phyloP scores from a whole-genome alignment of 2,113 vertebrate genomes.

The Scomber scombrus region DNA sequence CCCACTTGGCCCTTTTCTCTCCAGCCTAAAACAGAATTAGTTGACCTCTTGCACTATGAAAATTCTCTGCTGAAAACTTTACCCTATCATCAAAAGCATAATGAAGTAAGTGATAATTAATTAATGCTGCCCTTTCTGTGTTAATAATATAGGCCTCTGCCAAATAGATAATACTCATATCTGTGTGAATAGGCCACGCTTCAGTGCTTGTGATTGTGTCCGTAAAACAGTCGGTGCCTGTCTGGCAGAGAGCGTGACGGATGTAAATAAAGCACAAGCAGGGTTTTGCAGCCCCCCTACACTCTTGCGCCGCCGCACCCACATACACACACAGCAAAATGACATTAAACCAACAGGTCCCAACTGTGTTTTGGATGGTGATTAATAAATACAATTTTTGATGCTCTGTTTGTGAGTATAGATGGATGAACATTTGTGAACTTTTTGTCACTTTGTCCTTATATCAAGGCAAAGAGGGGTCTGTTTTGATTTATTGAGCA shows the following conservation, averaged over 20 bases:
- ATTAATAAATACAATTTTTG: too few species aligned
- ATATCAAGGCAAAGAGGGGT: too few species aligned
- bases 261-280: conserved; percentile 34
- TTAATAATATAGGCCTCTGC: conserved; percentile 15
- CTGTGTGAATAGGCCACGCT: conserved; percentile 13
- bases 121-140: conserved; percentile 29
- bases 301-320: neutral
- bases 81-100: conserved; percentile 27
- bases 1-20: conserved; percentile 12
- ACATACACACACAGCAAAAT: neutral
- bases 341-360: neutral
- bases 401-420: too few species aligned
- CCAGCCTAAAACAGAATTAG: conserved; percentile 40
- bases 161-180: conserved; percentile 36
- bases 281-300: conserved; percentile 30
- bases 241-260: conserved; percentile 1
- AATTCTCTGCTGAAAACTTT: conserved; percentile 36
- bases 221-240: conserved; percentile 33
- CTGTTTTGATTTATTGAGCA: too few species aligned
- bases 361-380: too few species aligned
- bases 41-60: conserved; percentile 50
- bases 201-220: conserved; percentile 40
- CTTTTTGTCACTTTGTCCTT: neutral
- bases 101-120: conserved; percentile 57
- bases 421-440: neutral